Evolutionary conservation across 1,140 invertebrate species (phyloP).

Genomic region (Trachymyrmex septentrionalis): DNA sequence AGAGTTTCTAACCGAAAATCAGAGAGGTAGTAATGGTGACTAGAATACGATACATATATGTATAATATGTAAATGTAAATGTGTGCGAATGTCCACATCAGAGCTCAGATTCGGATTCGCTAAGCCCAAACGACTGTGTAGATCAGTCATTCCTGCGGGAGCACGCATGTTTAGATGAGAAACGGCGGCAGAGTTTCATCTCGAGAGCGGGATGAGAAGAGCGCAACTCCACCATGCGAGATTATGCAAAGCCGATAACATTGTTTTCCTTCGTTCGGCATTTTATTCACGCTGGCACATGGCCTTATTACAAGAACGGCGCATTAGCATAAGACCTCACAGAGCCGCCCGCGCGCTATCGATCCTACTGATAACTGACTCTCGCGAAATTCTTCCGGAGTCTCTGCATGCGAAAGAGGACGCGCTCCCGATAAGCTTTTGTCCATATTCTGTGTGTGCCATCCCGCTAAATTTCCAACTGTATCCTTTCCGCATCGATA

Average conservation of each 20-base stretch:
- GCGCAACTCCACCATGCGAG: conserved; percentile 41
- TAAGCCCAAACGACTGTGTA: not conserved
- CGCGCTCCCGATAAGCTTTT: conserved; percentile 55
- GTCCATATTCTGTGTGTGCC: not conserved
- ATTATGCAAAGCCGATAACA: conserved; percentile 77
- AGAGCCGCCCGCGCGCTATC: conserved; percentile 49
- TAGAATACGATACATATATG: too few relatives aligned
- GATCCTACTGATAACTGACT: conserved; percentile 53
- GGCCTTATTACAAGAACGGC: conserved; percentile 68
- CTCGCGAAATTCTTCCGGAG: conserved; percentile 47
- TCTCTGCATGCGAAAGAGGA: conserved; percentile 17
- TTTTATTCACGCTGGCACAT: conserved; percentile 71
- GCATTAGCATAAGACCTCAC: conserved; percentile 69
- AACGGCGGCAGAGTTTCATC: conserved; percentile 38
- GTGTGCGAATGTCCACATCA: too few relatives aligned
- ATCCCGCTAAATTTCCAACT: not conserved
- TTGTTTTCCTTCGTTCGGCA: conserved; percentile 78
- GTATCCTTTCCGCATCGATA: not conserved
- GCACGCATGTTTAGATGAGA: conserved; percentile 67
- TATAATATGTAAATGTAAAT: too few relatives aligned
- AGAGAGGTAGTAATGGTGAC: too few relatives aligned
- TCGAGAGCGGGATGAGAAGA: conserved; percentile 1
- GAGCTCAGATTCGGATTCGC: not conserved
- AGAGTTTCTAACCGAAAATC: too few relatives aligned
- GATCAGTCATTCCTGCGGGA: not conserved